A percentile compares a stretch with the other conserved stretches of the same genome.
phyloP scores from a whole-genome alignment of 1,140 invertebrate species.

The Acarapis woodi region DNA sequence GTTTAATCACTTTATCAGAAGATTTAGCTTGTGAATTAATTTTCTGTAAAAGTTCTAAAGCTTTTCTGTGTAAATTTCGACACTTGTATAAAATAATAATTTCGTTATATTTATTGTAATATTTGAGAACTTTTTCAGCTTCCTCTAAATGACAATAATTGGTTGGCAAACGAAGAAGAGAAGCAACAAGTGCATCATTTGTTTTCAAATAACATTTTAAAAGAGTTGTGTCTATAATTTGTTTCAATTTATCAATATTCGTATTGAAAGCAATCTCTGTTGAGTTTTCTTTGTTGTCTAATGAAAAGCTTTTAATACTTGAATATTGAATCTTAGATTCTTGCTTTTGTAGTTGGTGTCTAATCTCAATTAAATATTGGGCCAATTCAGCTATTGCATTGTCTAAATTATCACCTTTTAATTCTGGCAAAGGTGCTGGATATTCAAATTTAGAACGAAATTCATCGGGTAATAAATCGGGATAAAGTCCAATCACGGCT shows the following conservation, averaged over 20 bases:
- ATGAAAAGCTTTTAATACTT: neutral
- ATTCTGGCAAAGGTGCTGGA: conserved; percentile 25
- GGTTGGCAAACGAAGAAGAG: conserved; percentile 45
- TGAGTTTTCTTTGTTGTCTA: neutral
- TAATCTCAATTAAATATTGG: conserved; percentile 51
- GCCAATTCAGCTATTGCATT: conserved; percentile 60
- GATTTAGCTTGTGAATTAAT: conserved; percentile 37
- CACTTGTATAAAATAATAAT: conserved; percentile 83
- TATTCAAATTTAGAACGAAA: conserved; percentile 24
- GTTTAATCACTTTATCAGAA: conserved; percentile 20
- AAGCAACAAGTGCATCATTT: conserved; percentile 70
- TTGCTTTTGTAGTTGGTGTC: conserved; percentile 4
- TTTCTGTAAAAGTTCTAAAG: conserved; percentile 52
- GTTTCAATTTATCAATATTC: conserved; percentile 33
- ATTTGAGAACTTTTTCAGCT: conserved; percentile 56
- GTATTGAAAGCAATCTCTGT: neutral
- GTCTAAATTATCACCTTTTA: conserved; percentile 57
- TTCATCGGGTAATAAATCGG: conserved; percentile 45
- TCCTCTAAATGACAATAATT: conserved; percentile 85
- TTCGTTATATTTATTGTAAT: conserved; percentile 63
- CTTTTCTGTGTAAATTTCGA: conserved; percentile 66
- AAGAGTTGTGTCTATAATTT: conserved; percentile 83
- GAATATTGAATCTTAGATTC: neutral
- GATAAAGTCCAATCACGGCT: conserved; percentile 75
- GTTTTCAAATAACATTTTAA: conserved; percentile 86